Percentiles rank a stretch among this genome's conserved stretches.
phyloP scores from a whole-genome alignment of 2,888 invertebrate species.

The Folsomia manolachei region DNA sequence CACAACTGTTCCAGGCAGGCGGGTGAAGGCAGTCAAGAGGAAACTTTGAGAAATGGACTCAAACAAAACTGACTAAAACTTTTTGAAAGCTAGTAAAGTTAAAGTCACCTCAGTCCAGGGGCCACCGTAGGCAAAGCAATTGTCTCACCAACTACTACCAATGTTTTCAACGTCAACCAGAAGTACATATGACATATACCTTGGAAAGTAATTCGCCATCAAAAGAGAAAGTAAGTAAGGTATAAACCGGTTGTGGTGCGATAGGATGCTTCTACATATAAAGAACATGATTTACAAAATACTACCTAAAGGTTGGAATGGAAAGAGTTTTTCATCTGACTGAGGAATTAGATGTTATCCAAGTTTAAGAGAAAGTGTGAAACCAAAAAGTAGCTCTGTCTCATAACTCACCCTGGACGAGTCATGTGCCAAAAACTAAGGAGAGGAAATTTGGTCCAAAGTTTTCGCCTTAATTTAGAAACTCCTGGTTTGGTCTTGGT shows the following conservation, averaged over 20 bases:
- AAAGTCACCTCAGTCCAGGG: constrained; percentile 4
- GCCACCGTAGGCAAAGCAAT: not conserved
- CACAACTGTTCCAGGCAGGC: not conserved
- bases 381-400: constrained; percentile 20
- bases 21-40: not conserved
- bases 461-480: not conserved
- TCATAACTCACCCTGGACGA: constrained; percentile 8
- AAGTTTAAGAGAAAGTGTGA: constrained; percentile 18
- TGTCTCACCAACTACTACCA: not conserved
- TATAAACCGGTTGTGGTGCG: not conserved
- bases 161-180: no score
- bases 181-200: not conserved
- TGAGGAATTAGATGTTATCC: constrained; percentile 15
- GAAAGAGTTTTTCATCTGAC: constrained; percentile 15
- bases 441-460: not conserved
- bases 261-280: not conserved
- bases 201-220: not conserved
- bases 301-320: not conserved
- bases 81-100: constrained; percentile 17
- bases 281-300: not conserved
- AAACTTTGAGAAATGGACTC: constrained; percentile 17
- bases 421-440: constrained; percentile 11
- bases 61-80: constrained; percentile 17
- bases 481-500: not conserved
- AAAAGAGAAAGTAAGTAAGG: not conserved